Percentiles rank a stretch among this genome's conserved stretches.
Conservation (phyloP, 2,113 vertebrate species). For the Apteryx mantelli region DNA sequence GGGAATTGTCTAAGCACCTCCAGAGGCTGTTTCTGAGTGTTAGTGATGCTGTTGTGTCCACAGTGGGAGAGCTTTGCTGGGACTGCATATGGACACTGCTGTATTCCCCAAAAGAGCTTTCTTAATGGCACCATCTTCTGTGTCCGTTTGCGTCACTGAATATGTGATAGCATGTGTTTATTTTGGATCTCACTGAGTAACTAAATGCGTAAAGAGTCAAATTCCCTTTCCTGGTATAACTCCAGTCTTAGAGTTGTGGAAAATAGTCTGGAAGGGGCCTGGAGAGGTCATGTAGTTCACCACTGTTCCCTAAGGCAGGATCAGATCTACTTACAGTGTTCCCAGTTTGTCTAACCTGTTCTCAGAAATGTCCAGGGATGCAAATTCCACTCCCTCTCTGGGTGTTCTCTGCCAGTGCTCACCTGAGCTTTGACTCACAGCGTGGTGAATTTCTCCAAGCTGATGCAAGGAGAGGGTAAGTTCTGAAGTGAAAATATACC, state of each 20-base stretch:
- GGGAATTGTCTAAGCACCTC: not conserved
- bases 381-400: not conserved
- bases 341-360: not conserved
- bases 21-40: not conserved
- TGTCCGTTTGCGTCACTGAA: not conserved
- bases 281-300: not conserved
- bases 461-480: not conserved
- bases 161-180: not conserved
- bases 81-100: not conserved
- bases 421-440: slow-evolving; percentile 24
- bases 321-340: not conserved
- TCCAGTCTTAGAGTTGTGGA: not conserved
- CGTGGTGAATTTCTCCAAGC: not conserved
- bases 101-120: not conserved
- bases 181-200: not conserved
- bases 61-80: not conserved
- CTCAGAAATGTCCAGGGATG: not conserved
- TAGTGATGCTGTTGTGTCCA: not conserved
- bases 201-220: not conserved
- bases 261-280: not conserved
- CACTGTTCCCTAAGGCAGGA: not conserved
- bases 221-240: not conserved
- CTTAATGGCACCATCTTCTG: not conserved
- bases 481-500: slow-evolving; percentile 27
- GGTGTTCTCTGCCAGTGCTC: not conserved